phyloP scores from a whole-genome alignment of 2,113 vertebrate species.

The Bungarus multicinctus region DNA sequence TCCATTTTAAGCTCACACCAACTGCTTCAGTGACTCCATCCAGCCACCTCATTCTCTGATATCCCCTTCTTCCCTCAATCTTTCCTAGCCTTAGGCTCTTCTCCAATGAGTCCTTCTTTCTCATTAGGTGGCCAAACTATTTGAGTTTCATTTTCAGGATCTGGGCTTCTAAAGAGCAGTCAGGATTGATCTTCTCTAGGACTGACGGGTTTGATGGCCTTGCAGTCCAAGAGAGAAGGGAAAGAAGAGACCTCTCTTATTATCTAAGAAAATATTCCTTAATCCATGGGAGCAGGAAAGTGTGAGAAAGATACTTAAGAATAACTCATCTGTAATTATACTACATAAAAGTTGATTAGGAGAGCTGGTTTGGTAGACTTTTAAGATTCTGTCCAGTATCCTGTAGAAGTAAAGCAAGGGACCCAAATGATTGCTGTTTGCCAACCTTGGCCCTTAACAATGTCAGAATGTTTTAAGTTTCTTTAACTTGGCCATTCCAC shows the following conservation, averaged over 20 bases:
- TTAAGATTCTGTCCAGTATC: background rate
- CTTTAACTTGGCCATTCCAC: background rate
- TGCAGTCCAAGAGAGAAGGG: background rate
- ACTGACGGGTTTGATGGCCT: too few relatives aligned
- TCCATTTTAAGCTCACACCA: too few relatives aligned
- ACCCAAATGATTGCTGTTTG: background rate
- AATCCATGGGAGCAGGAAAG: background rate
- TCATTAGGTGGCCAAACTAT: too few relatives aligned
- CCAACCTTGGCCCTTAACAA: background rate
- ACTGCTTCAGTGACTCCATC: too few relatives aligned
- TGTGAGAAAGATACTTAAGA: background rate
- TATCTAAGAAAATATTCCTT: background rate
- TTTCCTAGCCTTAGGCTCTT: too few relatives aligned
- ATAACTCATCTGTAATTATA: background rate
- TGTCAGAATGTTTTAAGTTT: background rate
- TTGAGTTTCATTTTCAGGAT: too few relatives aligned
- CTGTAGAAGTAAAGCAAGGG: too few relatives aligned
- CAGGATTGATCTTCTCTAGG: too few relatives aligned
- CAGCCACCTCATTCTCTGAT: too few relatives aligned
- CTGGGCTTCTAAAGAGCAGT: too few relatives aligned
- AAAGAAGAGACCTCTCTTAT: background rate
- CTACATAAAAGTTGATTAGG: background rate
- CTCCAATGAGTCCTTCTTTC: too few relatives aligned
- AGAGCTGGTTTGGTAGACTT: background rate
- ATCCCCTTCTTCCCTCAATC: too few relatives aligned